Evolutionary conservation across 2,113 vertebrate genomes (phyloP).

Genomic region (Tapirus terrestris): DNA sequence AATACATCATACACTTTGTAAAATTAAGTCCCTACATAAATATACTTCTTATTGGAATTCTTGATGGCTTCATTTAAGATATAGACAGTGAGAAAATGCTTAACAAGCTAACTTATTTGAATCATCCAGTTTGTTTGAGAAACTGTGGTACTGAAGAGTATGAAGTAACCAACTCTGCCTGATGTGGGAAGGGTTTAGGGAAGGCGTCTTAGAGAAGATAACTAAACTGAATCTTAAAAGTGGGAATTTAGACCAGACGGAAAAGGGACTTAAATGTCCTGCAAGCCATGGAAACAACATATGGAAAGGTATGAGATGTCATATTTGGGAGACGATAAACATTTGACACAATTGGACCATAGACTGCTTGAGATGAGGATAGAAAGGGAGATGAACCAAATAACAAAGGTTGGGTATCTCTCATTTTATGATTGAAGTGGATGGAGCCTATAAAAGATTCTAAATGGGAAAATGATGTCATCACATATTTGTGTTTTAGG

Average conservation of each 20-base stretch:
- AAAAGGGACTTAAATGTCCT: neutral
- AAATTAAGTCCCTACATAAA: slow-evolving; percentile 36
- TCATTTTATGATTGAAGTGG: neutral
- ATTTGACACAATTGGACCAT: neutral
- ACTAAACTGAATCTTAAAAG: neutral
- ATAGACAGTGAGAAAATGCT: neutral
- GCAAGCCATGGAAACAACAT: neutral
- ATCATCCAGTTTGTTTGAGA: neutral
- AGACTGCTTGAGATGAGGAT: neutral
- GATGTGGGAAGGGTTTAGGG: neutral
- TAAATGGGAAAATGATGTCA: neutral
- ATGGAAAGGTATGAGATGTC: neutral
- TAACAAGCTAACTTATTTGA: neutral
- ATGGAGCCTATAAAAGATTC: neutral
- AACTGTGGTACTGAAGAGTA: neutral
- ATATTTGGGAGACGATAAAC: neutral
- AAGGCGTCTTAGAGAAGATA: neutral
- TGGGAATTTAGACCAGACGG: neutral
- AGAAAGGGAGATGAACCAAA: neutral
- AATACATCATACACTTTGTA: neutral
- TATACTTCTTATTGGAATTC: neutral
- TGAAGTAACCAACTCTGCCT: neutral
- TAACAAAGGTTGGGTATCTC: neutral
- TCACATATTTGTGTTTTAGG: neutral
- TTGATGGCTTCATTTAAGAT: neutral